Base-by-base conservation (phyloP, 2,113 vertebrate species). In the Callipepla squamata region DNA sequence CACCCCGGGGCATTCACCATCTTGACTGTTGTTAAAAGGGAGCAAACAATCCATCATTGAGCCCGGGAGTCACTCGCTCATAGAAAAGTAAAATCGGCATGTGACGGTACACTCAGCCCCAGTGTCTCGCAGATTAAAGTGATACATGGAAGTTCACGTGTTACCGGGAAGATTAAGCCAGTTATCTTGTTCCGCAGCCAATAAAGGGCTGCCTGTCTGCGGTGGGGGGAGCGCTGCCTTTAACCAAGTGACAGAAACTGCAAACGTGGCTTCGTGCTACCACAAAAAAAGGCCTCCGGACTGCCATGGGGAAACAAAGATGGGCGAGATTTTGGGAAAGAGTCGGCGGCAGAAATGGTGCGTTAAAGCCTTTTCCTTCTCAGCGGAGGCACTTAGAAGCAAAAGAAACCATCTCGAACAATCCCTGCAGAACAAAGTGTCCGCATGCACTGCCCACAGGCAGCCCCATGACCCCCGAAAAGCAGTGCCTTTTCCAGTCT, bases 1-100 rank as follows among this genome's bases (percentile, higher is more conserved):
- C 98, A 97, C 97, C 98, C 97, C 87, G 2, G 97, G 98, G 98
- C 98, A 97, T 97, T 98, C 97, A 96, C 85, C 97, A 95, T 98
- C 97, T 97, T 97, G 97, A 95, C 98, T 97, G 97, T 97, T 98
- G 97, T 97, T 97, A 70, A 87, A 95, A 96, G 97, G 85, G 86
- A 88, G 94, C 96, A 51, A 97, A 97, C 97, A 92, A 97, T 98
- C 97, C 97, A 97, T 98, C 98, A 98, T 96, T 95, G 95, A 97
- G 93, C 96, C 63, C 12, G 92, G 75, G 93, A 95, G 97, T 95
- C 96, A 87, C 97, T 96, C 55, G 94, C 97, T 96, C 97, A 97
- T 97, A 98, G 97, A 98, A 96, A 94, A 97, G 96, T 84, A 67
- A 97, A 98, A 97, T 97, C 88, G 87, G 97, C 97, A 95, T 97